phyloP scores from a whole-genome alignment of 1,140 invertebrate species.

The Drosophila navojoa region DNA sequence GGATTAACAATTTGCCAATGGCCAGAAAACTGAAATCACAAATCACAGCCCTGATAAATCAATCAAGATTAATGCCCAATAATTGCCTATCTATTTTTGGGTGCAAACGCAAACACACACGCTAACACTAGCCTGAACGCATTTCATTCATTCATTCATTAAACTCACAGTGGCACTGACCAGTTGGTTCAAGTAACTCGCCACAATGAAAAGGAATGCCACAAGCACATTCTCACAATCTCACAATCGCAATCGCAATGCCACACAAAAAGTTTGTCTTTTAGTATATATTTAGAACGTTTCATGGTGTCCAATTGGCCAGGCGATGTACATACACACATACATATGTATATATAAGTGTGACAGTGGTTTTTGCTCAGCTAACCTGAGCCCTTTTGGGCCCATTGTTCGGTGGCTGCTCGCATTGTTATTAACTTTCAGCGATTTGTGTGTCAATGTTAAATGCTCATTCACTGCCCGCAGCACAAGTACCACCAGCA shows the following conservation, averaged over 20 bases:
- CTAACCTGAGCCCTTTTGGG: constrained; percentile 50
- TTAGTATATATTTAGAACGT: constrained; percentile 67
- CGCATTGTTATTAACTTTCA: constrained; percentile 51
- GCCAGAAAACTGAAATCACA: background rate
- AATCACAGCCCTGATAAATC: constrained; percentile 62
- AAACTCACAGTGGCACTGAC: constrained; percentile 67
- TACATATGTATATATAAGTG: background rate
- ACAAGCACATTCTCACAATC: constrained; percentile 23
- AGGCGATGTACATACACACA: constrained; percentile 38
- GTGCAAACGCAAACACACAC: too few relatives aligned
- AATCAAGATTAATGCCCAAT: constrained; percentile 71
- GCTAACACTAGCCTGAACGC: background rate
- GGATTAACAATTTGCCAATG: constrained; percentile 61
- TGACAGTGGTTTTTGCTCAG: constrained; percentile 31
- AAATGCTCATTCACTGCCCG: constrained; percentile 73
- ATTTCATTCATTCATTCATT: constrained; percentile 79
- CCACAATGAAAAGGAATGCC: constrained; percentile 72
- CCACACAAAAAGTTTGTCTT: constrained; percentile 18
- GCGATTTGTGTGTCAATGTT: constrained; percentile 81
- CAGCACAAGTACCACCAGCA: constrained; percentile 39
- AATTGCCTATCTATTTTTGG: constrained; percentile 66
- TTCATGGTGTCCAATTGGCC: constrained; percentile 39
- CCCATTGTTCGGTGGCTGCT: constrained; percentile 30
- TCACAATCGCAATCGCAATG: constrained; percentile 11
- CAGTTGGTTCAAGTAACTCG: constrained; percentile 67